These are phyloP conservation scores for Prosopocoilus inquinatus DNA, from an alignment of 2,888 invertebrate species.

Conservation along the genomic window DNA sequence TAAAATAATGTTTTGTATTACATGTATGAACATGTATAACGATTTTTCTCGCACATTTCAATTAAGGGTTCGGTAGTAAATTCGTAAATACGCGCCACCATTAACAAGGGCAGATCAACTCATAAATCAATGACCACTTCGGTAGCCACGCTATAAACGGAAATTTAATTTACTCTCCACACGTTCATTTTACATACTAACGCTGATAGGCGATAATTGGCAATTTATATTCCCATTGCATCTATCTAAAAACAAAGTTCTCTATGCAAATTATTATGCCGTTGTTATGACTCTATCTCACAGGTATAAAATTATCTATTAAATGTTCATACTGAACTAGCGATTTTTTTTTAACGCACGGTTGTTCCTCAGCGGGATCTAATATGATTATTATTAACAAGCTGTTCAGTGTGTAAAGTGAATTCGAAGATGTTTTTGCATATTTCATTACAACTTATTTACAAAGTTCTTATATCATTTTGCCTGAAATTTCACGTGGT, in stretches of 20 bases:
- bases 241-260: constrained; percentile 34
- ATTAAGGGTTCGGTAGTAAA: constrained; percentile 32
- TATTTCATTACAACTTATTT: no score
- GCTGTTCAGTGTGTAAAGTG: no score
- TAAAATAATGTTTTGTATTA: no score
- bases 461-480: no score
- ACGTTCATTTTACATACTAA: constrained; percentile 40
- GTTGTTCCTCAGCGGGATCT: no score
- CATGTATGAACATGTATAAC: not conserved
- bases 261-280: constrained; percentile 32
- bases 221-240: constrained; percentile 38
- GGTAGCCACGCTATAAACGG: constrained; percentile 41
- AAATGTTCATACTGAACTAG: not conserved
- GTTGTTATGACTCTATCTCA: constrained; percentile 18
- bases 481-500: no score
- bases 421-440: no score
- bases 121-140: constrained; percentile 41
- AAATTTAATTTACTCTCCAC: constrained; percentile 41
- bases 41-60: constrained; percentile 24
- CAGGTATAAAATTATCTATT: constrained; percentile 7
- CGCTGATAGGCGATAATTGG: constrained; percentile 41
- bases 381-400: no score
- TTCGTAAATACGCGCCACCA: constrained; percentile 32
- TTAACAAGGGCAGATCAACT: constrained; percentile 31
- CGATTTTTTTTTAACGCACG: no score